Percentiles rank a stretch among this genome's conserved stretches.
These are phyloP conservation scores for Ditula angustiorana DNA, from an alignment of 2,888 invertebrate species.

Conservation along the genomic window DNA sequence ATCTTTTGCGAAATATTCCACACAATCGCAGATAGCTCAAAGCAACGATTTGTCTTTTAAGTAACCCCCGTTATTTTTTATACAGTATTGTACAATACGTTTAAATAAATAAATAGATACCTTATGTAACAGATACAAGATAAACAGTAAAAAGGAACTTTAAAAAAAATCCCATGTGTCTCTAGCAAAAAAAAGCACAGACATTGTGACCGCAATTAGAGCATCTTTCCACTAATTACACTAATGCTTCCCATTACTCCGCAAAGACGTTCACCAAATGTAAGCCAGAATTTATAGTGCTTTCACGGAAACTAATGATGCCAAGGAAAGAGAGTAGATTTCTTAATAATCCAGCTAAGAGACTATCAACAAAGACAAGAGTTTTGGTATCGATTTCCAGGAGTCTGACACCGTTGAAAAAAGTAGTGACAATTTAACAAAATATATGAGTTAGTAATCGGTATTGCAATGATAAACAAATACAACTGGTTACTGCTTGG, in stretches of 20 bases:
- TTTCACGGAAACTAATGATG: conserved; percentile 52
- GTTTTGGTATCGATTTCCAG: no score
- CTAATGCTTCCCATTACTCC: conserved; percentile 35
- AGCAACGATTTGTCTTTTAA: no score
- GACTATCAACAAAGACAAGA: background rate
- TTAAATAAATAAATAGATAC: no score
- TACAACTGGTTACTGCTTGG: no score
- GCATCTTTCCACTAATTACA: conserved; percentile 25
- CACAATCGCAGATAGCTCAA: no score
- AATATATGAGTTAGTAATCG: no score
- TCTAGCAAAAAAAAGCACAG: background rate
- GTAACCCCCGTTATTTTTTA: no score
- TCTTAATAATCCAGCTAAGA: conserved; percentile 3
- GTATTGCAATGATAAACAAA: no score
- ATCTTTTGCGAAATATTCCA: no score
- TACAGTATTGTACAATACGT: no score
- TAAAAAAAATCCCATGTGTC: background rate
- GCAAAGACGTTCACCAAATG: conserved; percentile 51
- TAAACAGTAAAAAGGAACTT: background rate
- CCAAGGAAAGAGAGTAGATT: conserved; percentile 27
- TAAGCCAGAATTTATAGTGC: conserved; percentile 55
- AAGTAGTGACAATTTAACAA: no score
- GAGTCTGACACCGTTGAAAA: no score
- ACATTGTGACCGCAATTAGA: conserved; percentile 9
- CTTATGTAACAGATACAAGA: background rate